Evolutionary conservation across 2,888 invertebrate species (phyloP), one percentile per base, ranked within the genome.

Genomic region (Megamerina dolium): DNA sequence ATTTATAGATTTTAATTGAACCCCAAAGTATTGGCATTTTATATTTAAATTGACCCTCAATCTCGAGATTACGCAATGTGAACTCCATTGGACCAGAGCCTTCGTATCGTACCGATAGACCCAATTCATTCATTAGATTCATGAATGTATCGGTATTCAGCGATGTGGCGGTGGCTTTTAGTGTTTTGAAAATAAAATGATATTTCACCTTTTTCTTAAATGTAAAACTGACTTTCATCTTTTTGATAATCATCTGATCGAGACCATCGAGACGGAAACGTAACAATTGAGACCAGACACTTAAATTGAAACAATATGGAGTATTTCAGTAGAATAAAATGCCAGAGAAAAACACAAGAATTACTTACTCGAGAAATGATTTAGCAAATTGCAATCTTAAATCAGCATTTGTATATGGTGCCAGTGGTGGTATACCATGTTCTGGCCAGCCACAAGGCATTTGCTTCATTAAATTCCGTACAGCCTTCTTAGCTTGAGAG

Each of bases 371-470:
- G 9, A 59, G 52, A 13, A 58, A 49, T 0, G 59, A 58, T 43
- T 56, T 32, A 3, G 53, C 52, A 27, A 64, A 31, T 31, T 62
- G 52, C 2, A 66, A 39, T n/a, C 55, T 49, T 20, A 64, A 38
- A 37, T 63, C 55, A n/a, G 61, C 56, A 47, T 65, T 62, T 13
- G 62, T 67, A 17, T 67, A 65, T 37, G 68, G 68, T 5, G 65
- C 67, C 38, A 68, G 35, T 13, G 68, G 64, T 1, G 66, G 66
- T n/a, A 68, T 46, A 13, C 60, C 62, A 35, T 59, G 55, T 21
- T 58, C 50, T 3, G 63, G 63, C 47, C 60, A 68, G n/a, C 68
- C 68, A 29, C 68, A 68, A 23, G 68, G 67, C 53, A 68, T 50
- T 41, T 64, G 63, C 3, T 53, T 43, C 21, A 61, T 8, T 9